Percentiles rank a stretch among this genome's conserved stretches.
These are phyloP conservation scores for Mantis religiosa DNA, from an alignment of 2,888 invertebrate genomes.

Conservation along the genomic window DNA sequence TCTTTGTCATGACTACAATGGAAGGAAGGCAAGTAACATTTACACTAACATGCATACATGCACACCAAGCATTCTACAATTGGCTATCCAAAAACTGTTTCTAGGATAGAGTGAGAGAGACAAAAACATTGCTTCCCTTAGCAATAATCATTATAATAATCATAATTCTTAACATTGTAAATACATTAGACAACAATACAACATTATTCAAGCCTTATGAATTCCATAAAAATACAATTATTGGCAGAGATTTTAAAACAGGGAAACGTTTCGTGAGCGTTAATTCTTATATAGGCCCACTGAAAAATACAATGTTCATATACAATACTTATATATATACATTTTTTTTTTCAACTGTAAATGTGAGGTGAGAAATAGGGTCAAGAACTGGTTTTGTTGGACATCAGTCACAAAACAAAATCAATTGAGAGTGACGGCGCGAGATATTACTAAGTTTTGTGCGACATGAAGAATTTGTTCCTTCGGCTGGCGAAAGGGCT, in stretches of 20 bases:
- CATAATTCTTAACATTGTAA: constrained; percentile 23
- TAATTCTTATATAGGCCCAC: constrained; percentile 25
- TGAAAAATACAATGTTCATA: constrained; percentile 25
- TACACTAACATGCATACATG: neutral
- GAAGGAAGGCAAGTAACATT: no score
- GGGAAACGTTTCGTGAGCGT: constrained; percentile 13
- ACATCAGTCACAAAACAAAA: neutral
- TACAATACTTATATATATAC: constrained; percentile 8
- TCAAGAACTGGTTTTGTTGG: no score
- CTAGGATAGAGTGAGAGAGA: neutral
- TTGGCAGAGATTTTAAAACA: constrained; percentile 26
- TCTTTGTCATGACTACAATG: neutral
- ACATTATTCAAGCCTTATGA: constrained; percentile 24
- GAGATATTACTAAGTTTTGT: neutral
- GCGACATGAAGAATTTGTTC: neutral
- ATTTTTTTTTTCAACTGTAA: neutral
- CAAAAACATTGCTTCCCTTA: neutral
- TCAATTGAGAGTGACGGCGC: neutral
- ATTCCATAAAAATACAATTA: constrained; percentile 31
- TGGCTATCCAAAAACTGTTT: neutral
- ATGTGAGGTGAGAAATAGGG: neutral
- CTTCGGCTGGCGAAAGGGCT: neutral
- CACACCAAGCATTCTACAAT: neutral
- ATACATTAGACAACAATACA: constrained; percentile 27
- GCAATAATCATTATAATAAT: neutral